These are phyloP conservation scores for Phengaris alcon DNA, from an alignment of 2,888 invertebrate species.

Conservation along the genomic window DNA sequence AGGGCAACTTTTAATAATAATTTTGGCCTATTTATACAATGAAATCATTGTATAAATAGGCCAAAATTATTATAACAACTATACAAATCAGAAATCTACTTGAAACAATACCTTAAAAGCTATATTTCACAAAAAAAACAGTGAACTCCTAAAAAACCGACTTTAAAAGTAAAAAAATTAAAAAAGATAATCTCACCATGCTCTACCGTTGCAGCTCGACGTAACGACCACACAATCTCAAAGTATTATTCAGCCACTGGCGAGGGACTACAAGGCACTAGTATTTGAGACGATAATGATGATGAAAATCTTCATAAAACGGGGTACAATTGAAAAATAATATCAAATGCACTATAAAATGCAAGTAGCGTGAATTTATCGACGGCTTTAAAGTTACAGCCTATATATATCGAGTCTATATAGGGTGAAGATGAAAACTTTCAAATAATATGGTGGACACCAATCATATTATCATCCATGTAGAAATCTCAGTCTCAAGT, in stretches of 20 bases:
- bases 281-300: constrained; percentile 33
- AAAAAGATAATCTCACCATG: constrained; percentile 64
- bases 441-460: background rate
- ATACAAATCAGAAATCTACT: background rate
- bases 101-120: no score
- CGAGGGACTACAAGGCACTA: constrained; percentile 59
- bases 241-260: constrained; percentile 98
- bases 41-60: no score
- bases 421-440: background rate
- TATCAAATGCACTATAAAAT: background rate
- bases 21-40: no score
- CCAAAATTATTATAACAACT: background rate
- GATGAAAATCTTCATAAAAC: background rate
- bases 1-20: no score
- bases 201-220: constrained; percentile 52
- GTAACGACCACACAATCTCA: constrained; percentile 75
- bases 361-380: background rate
- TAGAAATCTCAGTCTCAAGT: constrained; percentile 28
- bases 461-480: background rate
- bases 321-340: background rate
- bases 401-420: background rate
- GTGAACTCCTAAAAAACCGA: no score
- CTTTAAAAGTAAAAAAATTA: background rate
- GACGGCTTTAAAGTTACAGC: background rate
- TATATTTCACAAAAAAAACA: no score